Base-by-base conservation (phyloP, 53 echinoderm and acorn worm species). In the Zoroaster sp. region DNA sequence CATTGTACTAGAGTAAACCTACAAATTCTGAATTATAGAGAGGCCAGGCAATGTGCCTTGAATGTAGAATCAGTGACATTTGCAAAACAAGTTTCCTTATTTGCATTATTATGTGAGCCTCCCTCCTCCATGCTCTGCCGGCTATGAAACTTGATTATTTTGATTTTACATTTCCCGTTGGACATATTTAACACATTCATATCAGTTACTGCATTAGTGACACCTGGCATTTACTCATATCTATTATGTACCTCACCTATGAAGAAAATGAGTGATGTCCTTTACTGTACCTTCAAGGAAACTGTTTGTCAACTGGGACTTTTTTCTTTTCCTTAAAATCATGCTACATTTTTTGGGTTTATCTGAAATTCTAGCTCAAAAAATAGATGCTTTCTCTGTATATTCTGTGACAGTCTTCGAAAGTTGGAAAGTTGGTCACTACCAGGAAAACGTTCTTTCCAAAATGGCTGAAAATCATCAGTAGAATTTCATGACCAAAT, bases 91-190 rank as follows among this genome's bases (percentile, higher is more conserved):
- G 28, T 59, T 59, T 59, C 63, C 63, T 28, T 28, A 28, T 28
- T 28, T 28, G 63, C 63, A 21, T 28, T 28, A 59, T 59, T 59
- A 59, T 25, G 63, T 59, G 63, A 59, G 63, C 75, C 75, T 30
- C 46, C 49, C 43, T 5, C 45, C 44, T 21, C 15, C 47, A 40
- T 47, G 47, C 35, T 36, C 36, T 40, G 32, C 42, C 42, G 40
- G 81, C 66, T 41, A 81, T 43, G 42, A 81, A 81, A 81, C 66
- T 81, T 81, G 67, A 81, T 81, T 81, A 81, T 67, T 66, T 81
- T 42, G 25, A 67, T 81, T 67, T 81, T 67, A 40, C 81, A 81
- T 66, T 65, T 81, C 67, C 25, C 42, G 44, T 35, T 37, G 63
- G 63, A 67, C 41, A 65, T 40, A 81, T 67, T 81, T 40, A 81